Percentiles rank a stretch among this genome's conserved stretches.
phyloP scores from a whole-genome alignment of 2,797 vertebrate species.

The Hydrocynus forskahlii region DNA sequence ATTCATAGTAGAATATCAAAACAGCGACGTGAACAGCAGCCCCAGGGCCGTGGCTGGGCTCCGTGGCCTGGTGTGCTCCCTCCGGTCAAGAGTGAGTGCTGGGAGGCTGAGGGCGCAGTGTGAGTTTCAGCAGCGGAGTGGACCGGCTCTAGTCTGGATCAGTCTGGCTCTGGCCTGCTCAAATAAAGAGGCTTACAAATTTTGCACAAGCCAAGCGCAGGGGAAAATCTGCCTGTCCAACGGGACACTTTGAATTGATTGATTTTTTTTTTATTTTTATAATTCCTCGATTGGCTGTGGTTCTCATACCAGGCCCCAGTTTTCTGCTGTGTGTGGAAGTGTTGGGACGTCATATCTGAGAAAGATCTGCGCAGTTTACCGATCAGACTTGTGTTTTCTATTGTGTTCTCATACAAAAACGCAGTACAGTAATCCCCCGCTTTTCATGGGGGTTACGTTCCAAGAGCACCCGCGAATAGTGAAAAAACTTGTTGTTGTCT shows the following conservation, averaged over 20 bases:
- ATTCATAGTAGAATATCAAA: background rate
- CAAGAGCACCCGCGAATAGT: too few species aligned
- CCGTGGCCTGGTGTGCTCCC: too few species aligned
- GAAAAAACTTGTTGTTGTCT: too few species aligned
- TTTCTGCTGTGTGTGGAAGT: background rate
- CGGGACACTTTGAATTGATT: slow-evolving; percentile 2
- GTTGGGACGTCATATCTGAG: background rate
- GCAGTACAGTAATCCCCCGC: too few species aligned
- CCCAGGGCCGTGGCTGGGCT: background rate
- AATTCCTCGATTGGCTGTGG: background rate
- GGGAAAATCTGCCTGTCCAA: background rate
- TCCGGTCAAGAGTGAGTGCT: background rate
- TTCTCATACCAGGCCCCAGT: background rate
- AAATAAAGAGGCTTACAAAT: slow-evolving; percentile 21
- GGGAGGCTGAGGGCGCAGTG: background rate
- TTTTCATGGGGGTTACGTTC: too few species aligned
- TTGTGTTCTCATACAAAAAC: too few species aligned
- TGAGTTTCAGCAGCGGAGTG: background rate
- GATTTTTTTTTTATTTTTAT: background rate
- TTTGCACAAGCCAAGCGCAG: background rate
- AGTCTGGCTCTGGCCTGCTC: slow-evolving; percentile 5
- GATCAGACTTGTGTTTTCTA: background rate
- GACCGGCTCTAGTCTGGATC: slow-evolving; percentile 9
- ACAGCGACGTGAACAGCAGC: background rate
- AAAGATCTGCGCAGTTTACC: background rate